Base-by-base conservation (phyloP, 2,888 invertebrate genomes). In the Mythimna pallens region DNA sequence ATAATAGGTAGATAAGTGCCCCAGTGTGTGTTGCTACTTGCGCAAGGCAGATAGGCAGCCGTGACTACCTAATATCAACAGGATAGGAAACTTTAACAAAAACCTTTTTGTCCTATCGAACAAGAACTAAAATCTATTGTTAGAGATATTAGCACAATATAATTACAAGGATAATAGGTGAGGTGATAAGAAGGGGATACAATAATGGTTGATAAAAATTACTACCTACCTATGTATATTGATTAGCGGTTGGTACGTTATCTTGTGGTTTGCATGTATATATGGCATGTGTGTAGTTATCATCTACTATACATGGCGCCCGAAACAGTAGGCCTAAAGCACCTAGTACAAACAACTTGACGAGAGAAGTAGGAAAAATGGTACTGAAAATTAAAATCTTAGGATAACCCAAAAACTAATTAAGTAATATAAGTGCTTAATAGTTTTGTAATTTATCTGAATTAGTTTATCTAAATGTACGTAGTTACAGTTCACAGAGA, bases 121-220 rank as follows among this genome's bases (percentile, higher is more conserved):
- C 40, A 66, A 79, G 59, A 73, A 65, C 58, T 40, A 65, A 30
- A 58, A 58, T 63, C 54, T 5, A 73, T 63, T 63, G 63, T 54
- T 55, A 40, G 30, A 12, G 62, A 34, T 64, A 57, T 59, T 65
- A 58, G 55, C 66, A 50, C 20, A 36, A 66, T 73, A 36, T 59
- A 36, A 47, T 34, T 20, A 52, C 34, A 34, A 73, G 77, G 68
- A 73, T 74, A 74, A 52, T 58, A 52, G 47, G 47, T 17, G 20
- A 47, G 17, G 14, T 5, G 17, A 47, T 47, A 47, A 6, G 47
- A 6, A 17, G 17, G 47, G 47, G 47, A 47, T 47, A 47, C 17
- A 25, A 30, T 22, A 71, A 7, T 40, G 12, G 12, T 52, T 20
- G 59, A 36, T 12, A 40, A 14, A 9, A 34, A 54, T 22, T 14